Evolutionary conservation across 2,888 invertebrate genomes (phyloP), one percentile per base, ranked within the genome.

Genomic region (Athetis lepigone): DNA sequence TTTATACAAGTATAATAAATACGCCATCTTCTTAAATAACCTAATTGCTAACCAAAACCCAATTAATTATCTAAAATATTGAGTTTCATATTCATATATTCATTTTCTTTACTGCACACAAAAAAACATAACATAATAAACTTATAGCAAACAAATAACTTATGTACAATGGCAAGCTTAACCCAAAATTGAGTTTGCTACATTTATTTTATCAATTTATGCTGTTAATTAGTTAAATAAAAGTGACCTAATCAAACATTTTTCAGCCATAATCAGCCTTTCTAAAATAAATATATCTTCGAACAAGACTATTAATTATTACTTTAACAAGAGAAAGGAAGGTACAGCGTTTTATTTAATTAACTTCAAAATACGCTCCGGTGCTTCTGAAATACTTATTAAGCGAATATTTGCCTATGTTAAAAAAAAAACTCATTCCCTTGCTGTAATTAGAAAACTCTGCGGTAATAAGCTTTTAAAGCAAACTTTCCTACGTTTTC

Each of bases 361-460:
- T 75, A 77, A 79, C 63, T 63, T 45, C 23, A 57, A 61, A 71
- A 70, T 78, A 55, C 33, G 61, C 49, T 67, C 23, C 50, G 45
- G 57, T 57, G 63, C 52, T 25, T 50, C 29, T 61, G 50, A 79
- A 76, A 73, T 73, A 76, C 67, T 73, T 65, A 46, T 37, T 68
- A 56, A 61, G 70, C 51, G 57, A 79, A 76, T 79, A 79, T 76
- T 78, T 70, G 56, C 50, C 60, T 56, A 76, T 70, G 60, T 68
- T 61, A 69, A 70, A 71, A 75, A 78, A 75, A 73, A 75, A 78
- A 43, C 67, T 69, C 62, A 61, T 70, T 75, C 50, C 67, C 45
- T 46, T 5, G 62, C 50, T 52, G 63, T 79, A 79, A 78, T 78
- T 79, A 79, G 73, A 63, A 76, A 78, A 79, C 50, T 76, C 76